Conservation (phyloP, 2,113 vertebrate species). For the Lucifuga dentata region DNA sequence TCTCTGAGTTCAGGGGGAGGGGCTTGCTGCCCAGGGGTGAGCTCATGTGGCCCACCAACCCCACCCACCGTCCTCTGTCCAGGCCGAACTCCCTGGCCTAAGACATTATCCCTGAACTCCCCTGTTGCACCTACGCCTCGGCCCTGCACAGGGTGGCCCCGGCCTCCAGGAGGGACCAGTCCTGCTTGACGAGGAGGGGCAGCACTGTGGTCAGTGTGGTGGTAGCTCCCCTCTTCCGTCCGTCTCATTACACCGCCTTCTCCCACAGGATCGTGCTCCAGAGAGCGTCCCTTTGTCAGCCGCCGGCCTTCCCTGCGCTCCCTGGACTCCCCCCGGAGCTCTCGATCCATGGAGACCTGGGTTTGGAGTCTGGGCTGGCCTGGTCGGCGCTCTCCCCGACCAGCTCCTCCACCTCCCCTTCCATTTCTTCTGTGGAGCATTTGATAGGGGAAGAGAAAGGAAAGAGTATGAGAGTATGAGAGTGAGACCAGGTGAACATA, state of each 20-base stretch:
- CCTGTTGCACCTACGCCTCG: slow-evolving; percentile 37
- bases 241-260: slow-evolving; percentile 79
- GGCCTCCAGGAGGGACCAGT: slow-evolving; percentile 58
- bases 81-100: slow-evolving; percentile 18
- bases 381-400: slow-evolving; percentile 85
- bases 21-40: slow-evolving; percentile 82
- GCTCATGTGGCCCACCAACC: slow-evolving; percentile 81
- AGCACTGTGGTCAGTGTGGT: slow-evolving; percentile 63
- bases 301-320: slow-evolving; percentile 89
- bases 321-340: slow-evolving; percentile 85
- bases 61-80: slow-evolving; percentile 83
- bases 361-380: slow-evolving; percentile 78
- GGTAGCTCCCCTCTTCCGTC: slow-evolving; percentile 85
- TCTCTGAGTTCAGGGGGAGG: slow-evolving; percentile 88
- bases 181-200: slow-evolving; percentile 61
- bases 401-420: slow-evolving; percentile 76
- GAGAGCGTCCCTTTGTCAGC: slow-evolving; percentile 90
- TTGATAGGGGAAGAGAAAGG: neutral
- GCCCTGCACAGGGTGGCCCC: slow-evolving; percentile 62
- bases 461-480: neutral
- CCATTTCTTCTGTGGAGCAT: slow-evolving; percentile 88
- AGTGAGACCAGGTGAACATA: too few species aligned
- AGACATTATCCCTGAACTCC: slow-evolving; percentile 28
- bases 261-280: slow-evolving; percentile 88
- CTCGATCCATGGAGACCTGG: slow-evolving; percentile 85